Base-by-base conservation (phyloP, 1,140 invertebrate species). In the Augochlora pura region DNA sequence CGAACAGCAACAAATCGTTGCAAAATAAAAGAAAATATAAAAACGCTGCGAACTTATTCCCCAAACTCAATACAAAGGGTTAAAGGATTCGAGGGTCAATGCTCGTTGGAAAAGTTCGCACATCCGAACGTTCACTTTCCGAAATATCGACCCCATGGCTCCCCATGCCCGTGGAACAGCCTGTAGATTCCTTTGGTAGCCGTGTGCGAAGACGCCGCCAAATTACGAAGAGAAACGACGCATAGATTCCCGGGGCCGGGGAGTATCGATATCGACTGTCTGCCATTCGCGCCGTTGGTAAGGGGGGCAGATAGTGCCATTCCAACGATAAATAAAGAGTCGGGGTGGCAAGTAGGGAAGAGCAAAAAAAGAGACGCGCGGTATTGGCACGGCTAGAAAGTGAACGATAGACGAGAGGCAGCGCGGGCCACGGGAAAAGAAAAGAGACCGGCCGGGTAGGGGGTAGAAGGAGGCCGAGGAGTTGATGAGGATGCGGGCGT, bases 401-500 rank as follows among this genome's bases (percentile, higher is more conserved):
- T 6, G 46, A 59, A 69, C 68, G 66, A 32, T 32, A 32, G 27
- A n/a, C 42, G 12, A 25, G 52, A n/a, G 16, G 16, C 14, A n/a
- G 52, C 5, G 18, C 6, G 52, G 18, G 21, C 6, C 49, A 27
- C 1, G 68, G 46, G 21, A 52, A 18, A 52, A 52, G 49, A 52
- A 5, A 21, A 14, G 5, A 5, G 49, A 5, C 14, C 16, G 16
- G 38, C n/a, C n/a, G n/a, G n/a, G n/a, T n/a, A n/a, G n/a, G n/a
- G n/a, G n/a, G n/a, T n/a, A n/a, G 67, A 38, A 27, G 2, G n/a
- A 27, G 21, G 54, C 65, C 39, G 63, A 38, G 42, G 62, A 85
- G 85, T 86, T 76, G 72, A 82, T 46, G 83, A 85, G 74, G 83
- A 85, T 82, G 71, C 77, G 79, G 76, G 76, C 79, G 63, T 82